These are phyloP conservation scores for Pristionchus mayeri DNA, from an alignment of 2,888 invertebrate species.

Conservation along the genomic window DNA sequence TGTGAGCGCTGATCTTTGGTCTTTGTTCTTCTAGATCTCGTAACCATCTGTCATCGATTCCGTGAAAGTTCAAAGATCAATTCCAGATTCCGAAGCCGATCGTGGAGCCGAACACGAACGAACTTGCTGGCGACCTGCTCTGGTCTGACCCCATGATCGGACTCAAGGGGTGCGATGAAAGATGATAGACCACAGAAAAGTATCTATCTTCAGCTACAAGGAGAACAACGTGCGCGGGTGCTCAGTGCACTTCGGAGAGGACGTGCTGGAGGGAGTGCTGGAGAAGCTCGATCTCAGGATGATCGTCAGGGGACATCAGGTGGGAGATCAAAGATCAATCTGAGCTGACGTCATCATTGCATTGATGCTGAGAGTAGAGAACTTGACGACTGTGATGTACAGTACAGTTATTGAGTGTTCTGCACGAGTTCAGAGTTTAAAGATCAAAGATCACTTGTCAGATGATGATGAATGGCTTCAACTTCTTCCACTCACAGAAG, in stretches of 20 bases:
- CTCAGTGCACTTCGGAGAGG: slow-evolving; percentile 45
- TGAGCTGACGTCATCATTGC: background rate
- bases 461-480: slow-evolving; percentile 48
- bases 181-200: background rate
- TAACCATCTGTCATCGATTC: no score
- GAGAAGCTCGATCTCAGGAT: slow-evolving; percentile 7
- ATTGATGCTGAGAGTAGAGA: no score
- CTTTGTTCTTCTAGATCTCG: background rate
- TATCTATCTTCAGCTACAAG: background rate
- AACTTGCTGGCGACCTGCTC: slow-evolving; percentile 30
- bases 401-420: no score
- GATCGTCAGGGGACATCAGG: slow-evolving; percentile 42
- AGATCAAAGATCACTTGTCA: slow-evolving; percentile 13
- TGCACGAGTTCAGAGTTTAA: background rate
- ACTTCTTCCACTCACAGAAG: slow-evolving; percentile 36
- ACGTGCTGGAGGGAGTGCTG: slow-evolving; percentile 24
- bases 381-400: no score
- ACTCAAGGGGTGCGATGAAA: slow-evolving; percentile 10
- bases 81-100: slow-evolving; percentile 34
- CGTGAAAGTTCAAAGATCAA: background rate
- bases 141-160: slow-evolving; percentile 47
- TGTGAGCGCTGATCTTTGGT: background rate
- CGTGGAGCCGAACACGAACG: slow-evolving; percentile 17
- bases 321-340: background rate
- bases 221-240: background rate